Percentiles rank a stretch among this genome's conserved stretches.
Evolutionary conservation across 2,888 invertebrate genomes (phyloP).

Genomic region (Cepaea hortensis): DNA sequence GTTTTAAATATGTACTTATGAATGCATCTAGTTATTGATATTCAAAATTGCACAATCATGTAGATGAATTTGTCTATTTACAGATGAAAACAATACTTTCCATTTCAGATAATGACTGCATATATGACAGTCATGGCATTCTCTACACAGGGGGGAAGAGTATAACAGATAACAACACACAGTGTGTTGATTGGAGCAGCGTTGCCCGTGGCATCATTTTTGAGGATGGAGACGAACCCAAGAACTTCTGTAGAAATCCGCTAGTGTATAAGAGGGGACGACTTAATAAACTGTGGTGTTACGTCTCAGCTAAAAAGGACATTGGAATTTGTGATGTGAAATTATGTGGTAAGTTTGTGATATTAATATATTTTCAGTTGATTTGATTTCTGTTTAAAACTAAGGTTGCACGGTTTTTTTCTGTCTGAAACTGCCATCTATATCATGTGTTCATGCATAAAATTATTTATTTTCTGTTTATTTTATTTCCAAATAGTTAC

Average conservation of each 20-base stretch:
- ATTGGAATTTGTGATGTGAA: slow-evolving; percentile 40
- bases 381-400: too few relatives aligned
- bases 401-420: too few relatives aligned
- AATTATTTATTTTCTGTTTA: too few relatives aligned
- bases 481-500: too few relatives aligned
- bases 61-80: too few relatives aligned
- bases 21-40: too few relatives aligned
- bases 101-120: slow-evolving; percentile 52
- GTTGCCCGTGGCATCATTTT: slow-evolving; percentile 49
- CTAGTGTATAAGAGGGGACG: slow-evolving; percentile 30
- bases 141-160: slow-evolving; percentile 52
- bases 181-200: slow-evolving; percentile 49
- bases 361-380: too few relatives aligned
- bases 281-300: slow-evolving; percentile 56
- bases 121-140: slow-evolving; percentile 53
- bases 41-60: too few relatives aligned
- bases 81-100: background rate
- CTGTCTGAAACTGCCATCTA: too few relatives aligned
- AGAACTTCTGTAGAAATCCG: slow-evolving; percentile 59
- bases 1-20: too few relatives aligned
- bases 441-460: too few relatives aligned
- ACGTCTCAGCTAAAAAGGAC: slow-evolving; percentile 1
- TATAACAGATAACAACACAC: slow-evolving; percentile 30
- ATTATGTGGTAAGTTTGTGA: slow-evolving; percentile 46
- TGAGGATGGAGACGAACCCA: slow-evolving; percentile 55